A percentile compares a stretch with the other conserved stretches of the same genome.
These are phyloP conservation scores for Venusia cambrica DNA, from an alignment of 2,888 invertebrate species.

Conservation along the genomic window DNA sequence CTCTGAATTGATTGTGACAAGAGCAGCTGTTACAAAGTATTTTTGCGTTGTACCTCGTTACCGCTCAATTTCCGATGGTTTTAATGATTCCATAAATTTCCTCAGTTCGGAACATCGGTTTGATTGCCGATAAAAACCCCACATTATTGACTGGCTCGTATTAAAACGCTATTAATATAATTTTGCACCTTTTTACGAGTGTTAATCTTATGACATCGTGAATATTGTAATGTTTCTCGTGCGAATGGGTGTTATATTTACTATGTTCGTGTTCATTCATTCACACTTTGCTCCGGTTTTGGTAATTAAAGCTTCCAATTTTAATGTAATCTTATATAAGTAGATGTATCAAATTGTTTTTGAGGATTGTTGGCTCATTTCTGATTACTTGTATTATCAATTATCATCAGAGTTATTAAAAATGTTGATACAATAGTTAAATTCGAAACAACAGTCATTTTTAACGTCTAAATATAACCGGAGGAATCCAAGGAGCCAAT, in stretches of 20 bases:
- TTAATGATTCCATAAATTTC: constrained; percentile 57
- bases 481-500: no score
- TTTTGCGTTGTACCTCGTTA: constrained; percentile 42
- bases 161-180: constrained; percentile 60
- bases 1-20: background rate
- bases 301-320: constrained; percentile 13
- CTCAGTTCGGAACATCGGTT: constrained; percentile 46
- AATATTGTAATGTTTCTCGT: constrained; percentile 20
- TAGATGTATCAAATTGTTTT: no score
- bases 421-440: no score
- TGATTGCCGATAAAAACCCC: constrained; percentile 61
- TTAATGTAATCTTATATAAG: no score
- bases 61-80: constrained; percentile 42
- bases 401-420: no score
- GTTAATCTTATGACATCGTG: constrained; percentile 27
- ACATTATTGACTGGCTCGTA: constrained; percentile 47
- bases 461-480: no score
- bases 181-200: constrained; percentile 57
- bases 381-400: no score
- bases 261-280: no score
- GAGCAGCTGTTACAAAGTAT: constrained; percentile 5
- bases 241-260: constrained; percentile 15
- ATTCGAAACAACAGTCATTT: no score
- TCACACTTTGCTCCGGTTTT: constrained; percentile 8
- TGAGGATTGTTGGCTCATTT: no score